These are phyloP conservation scores for Hippocampus comes DNA, from an alignment of 2,113 vertebrate genomes.

Conservation along the genomic window DNA sequence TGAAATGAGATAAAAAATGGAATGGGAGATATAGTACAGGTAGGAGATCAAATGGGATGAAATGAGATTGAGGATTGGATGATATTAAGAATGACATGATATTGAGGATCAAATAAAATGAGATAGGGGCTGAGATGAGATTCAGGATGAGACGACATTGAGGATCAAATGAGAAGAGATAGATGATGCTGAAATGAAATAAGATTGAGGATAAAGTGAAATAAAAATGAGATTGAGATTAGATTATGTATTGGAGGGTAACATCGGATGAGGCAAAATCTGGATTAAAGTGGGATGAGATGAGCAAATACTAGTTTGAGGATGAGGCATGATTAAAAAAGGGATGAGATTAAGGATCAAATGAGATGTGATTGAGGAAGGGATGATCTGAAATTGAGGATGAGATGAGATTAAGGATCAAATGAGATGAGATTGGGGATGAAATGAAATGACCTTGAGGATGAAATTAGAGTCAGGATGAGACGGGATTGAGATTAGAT, in stretches of 20 bases:
- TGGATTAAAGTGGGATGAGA: too few relatives aligned
- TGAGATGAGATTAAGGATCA: background rate
- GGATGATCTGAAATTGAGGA: background rate
- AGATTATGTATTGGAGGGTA: background rate
- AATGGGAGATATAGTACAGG: background rate
- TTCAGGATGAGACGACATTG: background rate
- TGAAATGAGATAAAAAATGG: background rate
- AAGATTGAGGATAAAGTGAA: background rate
- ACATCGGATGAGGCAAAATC: too few relatives aligned
- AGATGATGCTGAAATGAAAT: background rate
- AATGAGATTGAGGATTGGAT: background rate
- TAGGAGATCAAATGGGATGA: background rate
- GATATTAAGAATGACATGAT: background rate
- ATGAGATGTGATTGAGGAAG: background rate
- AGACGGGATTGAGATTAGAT: background rate
- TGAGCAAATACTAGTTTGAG: too few relatives aligned
- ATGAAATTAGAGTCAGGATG: background rate
- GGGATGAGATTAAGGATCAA: background rate
- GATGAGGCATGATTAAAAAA: too few relatives aligned
- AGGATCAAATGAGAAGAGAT: background rate
- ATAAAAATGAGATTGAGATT: background rate
- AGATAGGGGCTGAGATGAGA: background rate
- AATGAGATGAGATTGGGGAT: background rate
- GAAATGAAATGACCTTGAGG: background rate
- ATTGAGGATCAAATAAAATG: background rate